Percentiles rank a stretch among this genome's conserved stretches.
These are phyloP conservation scores for Enteromius paludinosus DNA, from an alignment of 2,797 vertebrate genomes.

Conservation along the genomic window DNA sequence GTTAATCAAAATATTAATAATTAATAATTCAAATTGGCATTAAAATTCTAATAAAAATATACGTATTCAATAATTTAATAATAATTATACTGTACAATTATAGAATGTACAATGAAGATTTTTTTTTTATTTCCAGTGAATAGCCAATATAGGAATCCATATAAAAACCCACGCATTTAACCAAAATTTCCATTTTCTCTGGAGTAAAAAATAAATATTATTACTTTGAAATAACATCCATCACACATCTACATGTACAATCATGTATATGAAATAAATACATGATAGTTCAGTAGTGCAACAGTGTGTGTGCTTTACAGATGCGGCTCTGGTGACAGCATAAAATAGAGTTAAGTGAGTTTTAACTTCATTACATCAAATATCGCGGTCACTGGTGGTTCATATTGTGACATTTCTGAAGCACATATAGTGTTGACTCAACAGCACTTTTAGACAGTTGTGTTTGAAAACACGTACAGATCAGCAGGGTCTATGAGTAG, in stretches of 20 bases:
- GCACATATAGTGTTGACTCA: neutral
- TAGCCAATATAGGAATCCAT: neutral
- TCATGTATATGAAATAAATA: neutral
- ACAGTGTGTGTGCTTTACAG: slow-evolving; percentile 16
- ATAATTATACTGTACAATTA: too few relatives aligned
- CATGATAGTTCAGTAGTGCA: neutral
- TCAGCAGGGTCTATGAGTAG: neutral
- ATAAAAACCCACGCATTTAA: neutral
- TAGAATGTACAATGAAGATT: neutral
- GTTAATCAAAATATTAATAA: neutral
- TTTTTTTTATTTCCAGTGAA: neutral
- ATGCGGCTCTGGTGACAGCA: slow-evolving; percentile 7
- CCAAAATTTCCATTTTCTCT: neutral
- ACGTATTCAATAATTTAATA: too few relatives aligned
- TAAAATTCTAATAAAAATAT: neutral
- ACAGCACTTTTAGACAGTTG: slow-evolving; percentile 17
- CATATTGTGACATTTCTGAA: slow-evolving; percentile 1
- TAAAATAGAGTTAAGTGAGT: neutral
- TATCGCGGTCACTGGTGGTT: neutral
- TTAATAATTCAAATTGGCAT: neutral
- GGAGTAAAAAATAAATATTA: neutral
- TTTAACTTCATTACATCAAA: slow-evolving; percentile 4
- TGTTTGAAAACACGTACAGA: neutral
- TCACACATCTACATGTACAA: neutral
- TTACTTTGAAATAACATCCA: neutral